phyloP scores from a whole-genome alignment of 2,113 vertebrate species.

The Cephalophus harveyi region DNA sequence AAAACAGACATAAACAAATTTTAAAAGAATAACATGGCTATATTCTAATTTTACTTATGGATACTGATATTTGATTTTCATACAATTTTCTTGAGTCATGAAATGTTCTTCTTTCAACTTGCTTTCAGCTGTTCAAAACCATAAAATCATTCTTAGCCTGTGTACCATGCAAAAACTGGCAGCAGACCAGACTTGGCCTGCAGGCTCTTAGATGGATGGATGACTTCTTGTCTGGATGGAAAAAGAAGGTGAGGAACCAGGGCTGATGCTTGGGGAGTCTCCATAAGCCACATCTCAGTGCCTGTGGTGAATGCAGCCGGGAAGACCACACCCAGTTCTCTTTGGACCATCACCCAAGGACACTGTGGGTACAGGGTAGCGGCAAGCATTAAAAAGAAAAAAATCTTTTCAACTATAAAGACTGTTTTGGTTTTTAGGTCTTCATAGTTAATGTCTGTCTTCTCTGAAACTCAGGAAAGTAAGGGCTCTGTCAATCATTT shows the following conservation, averaged over 20 bases:
- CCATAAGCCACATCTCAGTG: not conserved
- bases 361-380: not conserved
- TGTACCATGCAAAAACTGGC: not conserved
- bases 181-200: not conserved
- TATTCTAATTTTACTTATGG: not conserved
- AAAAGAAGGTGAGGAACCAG: not conserved
- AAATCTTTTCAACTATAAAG: not conserved
- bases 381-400: not conserved
- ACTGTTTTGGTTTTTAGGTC: not conserved
- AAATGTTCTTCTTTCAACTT: not conserved
- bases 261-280: not conserved
- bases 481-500: not conserved
- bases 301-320: not conserved
- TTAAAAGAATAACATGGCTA: not conserved
- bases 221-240: not conserved
- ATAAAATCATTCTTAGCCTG: not conserved
- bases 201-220: not conserved
- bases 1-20: not conserved
- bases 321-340: constrained; percentile 29
- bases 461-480: not conserved
- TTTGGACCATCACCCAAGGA: not conserved
- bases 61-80: not conserved
- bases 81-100: not conserved
- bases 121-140: not conserved
- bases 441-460: not conserved